Percentiles rank a stretch among this genome's conserved stretches.
phyloP scores from a whole-genome alignment of 1,140 invertebrate genomes.

The Drosophila santomea region DNA sequence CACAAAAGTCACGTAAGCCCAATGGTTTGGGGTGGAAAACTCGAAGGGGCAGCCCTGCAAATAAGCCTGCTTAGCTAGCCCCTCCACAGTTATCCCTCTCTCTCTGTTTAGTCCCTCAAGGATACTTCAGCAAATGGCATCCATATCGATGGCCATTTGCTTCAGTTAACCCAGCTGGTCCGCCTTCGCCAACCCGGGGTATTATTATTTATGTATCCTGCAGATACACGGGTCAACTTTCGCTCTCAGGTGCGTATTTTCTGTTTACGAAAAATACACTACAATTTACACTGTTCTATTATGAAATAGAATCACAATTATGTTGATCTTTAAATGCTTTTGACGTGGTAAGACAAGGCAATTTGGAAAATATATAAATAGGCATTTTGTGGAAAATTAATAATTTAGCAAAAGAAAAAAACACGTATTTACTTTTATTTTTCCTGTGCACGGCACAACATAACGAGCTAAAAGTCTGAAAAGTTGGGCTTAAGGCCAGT shows the following conservation, averaged over 20 bases:
- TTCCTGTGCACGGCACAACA: not conserved
- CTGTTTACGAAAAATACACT: slow-evolving; percentile 19
- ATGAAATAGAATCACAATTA: not conserved
- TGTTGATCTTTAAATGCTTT: not conserved
- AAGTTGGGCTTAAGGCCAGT: slow-evolving; percentile 21
- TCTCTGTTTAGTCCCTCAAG: slow-evolving; percentile 24
- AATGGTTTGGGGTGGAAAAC: not conserved
- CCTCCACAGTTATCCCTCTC: not conserved
- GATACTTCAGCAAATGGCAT: slow-evolving; percentile 56
- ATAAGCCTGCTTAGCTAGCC: slow-evolving; percentile 65
- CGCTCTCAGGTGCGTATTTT: slow-evolving; percentile 64
- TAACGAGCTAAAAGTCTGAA: slow-evolving; percentile 14
- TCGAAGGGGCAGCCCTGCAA: slow-evolving; percentile 21
- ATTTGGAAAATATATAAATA: too few relatives aligned
- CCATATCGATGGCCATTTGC: slow-evolving; percentile 59
- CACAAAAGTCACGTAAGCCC: slow-evolving; percentile 74
- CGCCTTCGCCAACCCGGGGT: slow-evolving; percentile 8
- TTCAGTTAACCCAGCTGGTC: slow-evolving; percentile 10
- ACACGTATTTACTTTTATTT: not conserved
- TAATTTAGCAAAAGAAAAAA: too few relatives aligned
- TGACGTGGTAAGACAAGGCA: too few relatives aligned
- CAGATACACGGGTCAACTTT: slow-evolving; percentile 41
- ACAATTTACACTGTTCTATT: not conserved
- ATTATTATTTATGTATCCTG: slow-evolving; percentile 74
- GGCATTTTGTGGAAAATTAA: too few relatives aligned